Evolutionary conservation across 2,113 vertebrate species (phyloP), one percentile per base, ranked within the genome.

Genomic region (Semnornis frantzii): DNA sequence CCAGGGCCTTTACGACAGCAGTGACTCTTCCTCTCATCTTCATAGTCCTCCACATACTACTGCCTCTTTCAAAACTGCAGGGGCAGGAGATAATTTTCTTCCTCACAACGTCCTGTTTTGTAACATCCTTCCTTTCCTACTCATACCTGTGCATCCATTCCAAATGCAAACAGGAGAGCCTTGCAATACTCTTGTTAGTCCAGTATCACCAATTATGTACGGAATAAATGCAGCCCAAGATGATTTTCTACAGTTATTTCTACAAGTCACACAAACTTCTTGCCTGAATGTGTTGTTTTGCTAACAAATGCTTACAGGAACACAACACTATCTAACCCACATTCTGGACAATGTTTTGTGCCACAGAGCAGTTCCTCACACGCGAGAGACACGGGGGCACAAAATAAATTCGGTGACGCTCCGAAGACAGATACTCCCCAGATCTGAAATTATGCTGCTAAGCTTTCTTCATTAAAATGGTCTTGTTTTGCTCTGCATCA

Each of bases 111-210:
- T 93, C 54, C 58, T 68, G 87, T 95, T 92, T 95, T 72, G 90
- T 92, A 96, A 95, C 55, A 88, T 93, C 93, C 93, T 88, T 96
- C 65, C 89, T 89, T 78, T 91, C 63, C 74, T 12, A 66, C 76
- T 85, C 2, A 4, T 84, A 91, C 87, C 90, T 95, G 65, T 7
- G 15, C 31, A 42, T 14, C 21, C 58, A 75, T 83, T 75, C 72
- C 42, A 68, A 83, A 90, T 9, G 55, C 37, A 87, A 78, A 59
- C 4, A n/a, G 17, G 44, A 4, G 2, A 66, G 14, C 63, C 50
- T 34, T 33, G 44, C 57, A 82, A 62, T 8, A 55, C 6, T 66
- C 46, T 6, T 6, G 7, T 27, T n/a, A 73, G 50, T 30, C 82
- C 39, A 89, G 14, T 28, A 73, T 23, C 33, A 46, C 48, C 12